A percentile compares a stretch with the other conserved stretches of the same genome.
These are phyloP conservation scores for Pissodes strobi DNA, from an alignment of 1,140 invertebrate species.

Conservation along the genomic window DNA sequence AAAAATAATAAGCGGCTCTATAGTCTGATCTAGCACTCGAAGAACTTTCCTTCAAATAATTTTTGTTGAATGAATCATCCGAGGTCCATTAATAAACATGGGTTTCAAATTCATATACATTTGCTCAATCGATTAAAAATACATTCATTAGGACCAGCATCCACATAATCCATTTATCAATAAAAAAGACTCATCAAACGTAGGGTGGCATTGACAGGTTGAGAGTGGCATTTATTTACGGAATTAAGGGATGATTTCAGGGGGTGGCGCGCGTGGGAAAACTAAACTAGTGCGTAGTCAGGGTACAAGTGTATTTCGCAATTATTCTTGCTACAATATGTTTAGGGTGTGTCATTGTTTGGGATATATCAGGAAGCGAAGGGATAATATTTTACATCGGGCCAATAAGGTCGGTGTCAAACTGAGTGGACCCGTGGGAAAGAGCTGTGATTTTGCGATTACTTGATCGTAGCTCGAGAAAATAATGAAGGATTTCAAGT, in stretches of 20 bases:
- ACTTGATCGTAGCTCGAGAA: no score
- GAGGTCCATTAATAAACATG: no score
- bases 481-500: no score
- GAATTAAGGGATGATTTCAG: slow-evolving; percentile 21
- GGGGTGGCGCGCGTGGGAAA: slow-evolving; percentile 29
- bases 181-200: not conserved
- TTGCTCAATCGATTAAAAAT: slow-evolving; percentile 1
- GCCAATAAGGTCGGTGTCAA: slow-evolving; percentile 20
- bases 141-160: not conserved
- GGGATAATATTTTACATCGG: slow-evolving; percentile 14
- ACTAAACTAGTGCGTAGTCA: not conserved
- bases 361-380: not conserved
- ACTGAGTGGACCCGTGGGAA: slow-evolving; percentile 25
- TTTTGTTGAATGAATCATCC: no score
- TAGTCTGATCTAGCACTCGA: no score
- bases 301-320: slow-evolving; percentile 20
- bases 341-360: slow-evolving; percentile 21
- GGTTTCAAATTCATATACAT: no score
- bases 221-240: slow-evolving; percentile 25
- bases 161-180: slow-evolving; percentile 7
- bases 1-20: no score
- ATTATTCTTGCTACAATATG: slow-evolving; percentile 24
- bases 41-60: no score
- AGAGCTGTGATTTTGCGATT: not conserved
- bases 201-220: slow-evolving; percentile 21